Percentiles rank a stretch among this genome's conserved stretches.
Conservation (phyloP, 1,140 invertebrate species). For the Anthonomus grandis region DNA sequence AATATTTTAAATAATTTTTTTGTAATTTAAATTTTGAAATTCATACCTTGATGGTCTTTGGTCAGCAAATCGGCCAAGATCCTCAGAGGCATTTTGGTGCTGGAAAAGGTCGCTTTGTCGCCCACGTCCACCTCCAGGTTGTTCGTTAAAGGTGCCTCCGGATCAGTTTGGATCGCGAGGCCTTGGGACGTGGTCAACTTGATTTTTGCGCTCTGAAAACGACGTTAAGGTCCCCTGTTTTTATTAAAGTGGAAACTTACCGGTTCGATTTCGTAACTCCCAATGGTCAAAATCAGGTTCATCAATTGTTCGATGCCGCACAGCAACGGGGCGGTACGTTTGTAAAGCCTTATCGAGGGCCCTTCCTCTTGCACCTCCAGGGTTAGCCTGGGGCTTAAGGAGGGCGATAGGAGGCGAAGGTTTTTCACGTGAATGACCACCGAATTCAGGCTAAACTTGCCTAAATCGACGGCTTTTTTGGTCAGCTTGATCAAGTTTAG, state of each 20-base stretch:
- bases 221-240: constrained; percentile 10
- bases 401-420: constrained; percentile 52
- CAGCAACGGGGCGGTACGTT: constrained; percentile 54
- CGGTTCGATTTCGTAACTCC: constrained; percentile 53
- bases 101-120: constrained; percentile 67
- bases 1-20: too few relatives aligned
- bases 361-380: constrained; percentile 58
- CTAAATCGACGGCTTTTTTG: constrained; percentile 58
- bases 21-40: constrained; percentile 14
- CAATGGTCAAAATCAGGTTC: constrained; percentile 64
- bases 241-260: constrained; percentile 33
- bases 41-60: constrained; percentile 62
- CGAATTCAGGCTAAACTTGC: constrained; percentile 59
- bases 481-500: constrained; percentile 64
- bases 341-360: constrained; percentile 53
- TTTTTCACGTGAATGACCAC: constrained; percentile 57
- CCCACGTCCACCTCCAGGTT: constrained; percentile 62
- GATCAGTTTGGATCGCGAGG: constrained; percentile 49
- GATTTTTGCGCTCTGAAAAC: constrained; percentile 51
- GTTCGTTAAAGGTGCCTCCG: constrained; percentile 49
- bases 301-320: constrained; percentile 68
- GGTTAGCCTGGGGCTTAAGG: constrained; percentile 50
- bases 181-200: constrained; percentile 59
- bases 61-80: constrained; percentile 71
- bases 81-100: constrained; percentile 58